Evolutionary conservation across 2,113 vertebrate species (phyloP), one percentile per base, ranked within the genome.

Genomic region (Syngnathus typhle): DNA sequence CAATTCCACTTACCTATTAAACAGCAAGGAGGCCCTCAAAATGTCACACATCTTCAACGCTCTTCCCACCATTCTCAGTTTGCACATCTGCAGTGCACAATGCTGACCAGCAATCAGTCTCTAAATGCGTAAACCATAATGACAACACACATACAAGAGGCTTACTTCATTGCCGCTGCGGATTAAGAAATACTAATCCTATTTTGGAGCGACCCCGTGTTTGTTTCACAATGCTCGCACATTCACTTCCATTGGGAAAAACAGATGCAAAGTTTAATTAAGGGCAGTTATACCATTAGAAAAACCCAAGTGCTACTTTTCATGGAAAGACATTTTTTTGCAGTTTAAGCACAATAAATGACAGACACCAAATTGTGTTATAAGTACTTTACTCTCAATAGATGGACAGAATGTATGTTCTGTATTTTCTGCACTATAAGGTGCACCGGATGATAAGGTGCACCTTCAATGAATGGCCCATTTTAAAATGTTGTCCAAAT

Each of bases 151-250:
- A 65, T 18, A 43, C 62, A 67, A 1, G 16, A 69, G 68, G 72
- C 73, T 83, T 80, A 82, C 47, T 54, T 36, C 10, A 65, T 67
- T 76, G 76, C 68, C 13, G 60, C 60, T 68, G 52, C 65, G 64
- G 76, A 76, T 86, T 73, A 70, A 39, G 76, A 72, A 73, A 78
- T 75, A 54, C 72, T 85, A 83, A 85, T 88, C 80, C 82, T 82
- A 65, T 84, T 84, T 80, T 71, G 67, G 49, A 65, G 77, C 70
- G 65, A 74, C 69, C 69, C 77, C 72, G 63, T 55, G 58, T 59
- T 65, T 47, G 72, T 76, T 75, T 74, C 49, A 52, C 49, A 21
- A 7, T n/a, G 49, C 49, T 51, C 49, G 49, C 49, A 4, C 49
- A 7, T n/a, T 52, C 49, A 10, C 49, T 9, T 52, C 21, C 49